These are phyloP conservation scores for Pteronotus mesoamericanus DNA, from an alignment of 2,797 vertebrate genomes.

Conservation along the genomic window DNA sequence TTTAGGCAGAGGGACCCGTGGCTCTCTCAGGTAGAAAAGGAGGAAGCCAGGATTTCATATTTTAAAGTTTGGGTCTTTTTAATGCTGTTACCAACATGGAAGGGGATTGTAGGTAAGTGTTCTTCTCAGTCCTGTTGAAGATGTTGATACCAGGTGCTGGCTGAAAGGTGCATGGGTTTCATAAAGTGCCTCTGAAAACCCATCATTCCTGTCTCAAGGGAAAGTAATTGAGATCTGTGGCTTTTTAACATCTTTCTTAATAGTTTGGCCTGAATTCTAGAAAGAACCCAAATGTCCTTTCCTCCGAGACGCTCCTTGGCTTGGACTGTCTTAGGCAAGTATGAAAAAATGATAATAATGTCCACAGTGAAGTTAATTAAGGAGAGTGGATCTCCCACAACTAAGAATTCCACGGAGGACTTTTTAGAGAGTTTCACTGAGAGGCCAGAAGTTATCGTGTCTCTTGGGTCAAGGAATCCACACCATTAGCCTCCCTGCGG, in stretches of 20 bases:
- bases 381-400: background rate
- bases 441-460: background rate
- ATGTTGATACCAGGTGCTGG: background rate
- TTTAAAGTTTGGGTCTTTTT: background rate
- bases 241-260: background rate
- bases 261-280: background rate
- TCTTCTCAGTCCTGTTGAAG: background rate
- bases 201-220: background rate
- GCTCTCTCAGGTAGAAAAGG: background rate
- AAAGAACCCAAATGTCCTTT: background rate
- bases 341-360: background rate
- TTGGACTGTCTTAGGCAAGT: background rate
- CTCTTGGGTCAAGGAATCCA: background rate
- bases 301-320: background rate
- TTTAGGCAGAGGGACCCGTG: background rate
- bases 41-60: background rate
- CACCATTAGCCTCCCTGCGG: fast-evolving
- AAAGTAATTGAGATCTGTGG: background rate
- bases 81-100: background rate
- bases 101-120: background rate
- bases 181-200: background rate
- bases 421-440: background rate
- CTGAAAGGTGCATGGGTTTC: background rate
- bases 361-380: background rate
- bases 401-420: background rate